These are phyloP conservation scores for Drosophila pruinosa DNA, from an alignment of 1,140 invertebrate genomes.

Conservation along the genomic window DNA sequence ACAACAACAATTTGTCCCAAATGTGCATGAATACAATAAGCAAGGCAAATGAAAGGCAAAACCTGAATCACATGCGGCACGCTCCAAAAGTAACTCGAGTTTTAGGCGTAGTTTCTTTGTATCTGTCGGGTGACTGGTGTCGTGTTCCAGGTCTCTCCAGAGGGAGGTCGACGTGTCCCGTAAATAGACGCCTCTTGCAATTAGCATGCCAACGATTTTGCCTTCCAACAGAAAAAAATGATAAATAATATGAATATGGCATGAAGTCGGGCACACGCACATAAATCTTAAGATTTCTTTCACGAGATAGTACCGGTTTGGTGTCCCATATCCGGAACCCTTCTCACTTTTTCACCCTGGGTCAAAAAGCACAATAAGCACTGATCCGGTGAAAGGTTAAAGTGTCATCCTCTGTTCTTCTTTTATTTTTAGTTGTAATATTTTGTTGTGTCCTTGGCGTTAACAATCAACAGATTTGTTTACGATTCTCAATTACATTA, in stretches of 20 bases:
- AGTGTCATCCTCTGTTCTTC: slow-evolving; percentile 62
- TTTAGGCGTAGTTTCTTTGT: slow-evolving; percentile 11
- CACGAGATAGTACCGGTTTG: slow-evolving; percentile 19
- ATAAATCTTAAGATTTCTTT: slow-evolving; percentile 59
- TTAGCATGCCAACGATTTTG: slow-evolving; percentile 64
- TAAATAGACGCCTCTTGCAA: slow-evolving; percentile 55
- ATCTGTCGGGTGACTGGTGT: neutral
- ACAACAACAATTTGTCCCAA: slow-evolving; percentile 55
- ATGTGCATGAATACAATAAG: slow-evolving; percentile 70
- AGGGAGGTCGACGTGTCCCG: slow-evolving; percentile 55
- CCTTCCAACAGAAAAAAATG: slow-evolving; percentile 17
- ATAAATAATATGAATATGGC: slow-evolving; percentile 47
- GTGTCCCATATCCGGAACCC: slow-evolving; percentile 66
- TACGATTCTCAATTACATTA: slow-evolving; percentile 50
- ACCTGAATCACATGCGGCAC: slow-evolving; percentile 72
- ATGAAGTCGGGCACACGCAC: slow-evolving; percentile 53
- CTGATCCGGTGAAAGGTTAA: slow-evolving; percentile 67
- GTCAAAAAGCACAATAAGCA: slow-evolving; percentile 23
- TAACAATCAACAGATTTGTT: slow-evolving; percentile 78
- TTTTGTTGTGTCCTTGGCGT: slow-evolving; percentile 34
- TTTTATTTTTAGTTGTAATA: neutral
- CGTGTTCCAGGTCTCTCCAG: neutral
- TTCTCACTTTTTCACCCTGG: slow-evolving; percentile 25
- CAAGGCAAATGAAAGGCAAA: slow-evolving; percentile 59
- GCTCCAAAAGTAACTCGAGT: slow-evolving; percentile 62